phyloP scores from a whole-genome alignment of 2,797 vertebrate genomes.

The Moxostoma hubbsi region DNA sequence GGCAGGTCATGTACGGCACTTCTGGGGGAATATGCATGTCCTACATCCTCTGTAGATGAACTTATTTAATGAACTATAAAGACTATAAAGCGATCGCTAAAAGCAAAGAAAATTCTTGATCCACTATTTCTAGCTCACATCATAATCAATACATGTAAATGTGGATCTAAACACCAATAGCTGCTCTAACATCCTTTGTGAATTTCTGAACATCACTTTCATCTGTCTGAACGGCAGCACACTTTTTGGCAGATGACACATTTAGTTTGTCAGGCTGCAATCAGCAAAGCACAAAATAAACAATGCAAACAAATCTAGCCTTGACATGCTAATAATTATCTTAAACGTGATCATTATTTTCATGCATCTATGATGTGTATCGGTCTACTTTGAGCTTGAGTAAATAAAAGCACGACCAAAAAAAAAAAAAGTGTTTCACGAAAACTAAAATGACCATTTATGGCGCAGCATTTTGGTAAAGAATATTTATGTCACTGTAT shows the following conservation, averaged over 20 bases:
- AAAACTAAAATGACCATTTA: too few species aligned
- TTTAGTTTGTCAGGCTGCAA: slow-evolving; percentile 23
- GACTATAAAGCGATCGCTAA: too few species aligned
- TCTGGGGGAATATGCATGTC: too few species aligned
- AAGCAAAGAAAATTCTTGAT: too few species aligned
- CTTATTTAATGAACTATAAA: too few species aligned
- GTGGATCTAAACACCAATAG: background rate
- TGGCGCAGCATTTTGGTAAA: too few species aligned
- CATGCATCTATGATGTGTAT: slow-evolving; percentile 71
- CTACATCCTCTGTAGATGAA: too few species aligned
- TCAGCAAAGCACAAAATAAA: slow-evolving; percentile 32
- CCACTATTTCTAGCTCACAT: too few species aligned
- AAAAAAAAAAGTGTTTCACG: slow-evolving; percentile 60
- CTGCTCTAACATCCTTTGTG: background rate
- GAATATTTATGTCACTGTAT: too few species aligned
- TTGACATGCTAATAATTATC: slow-evolving; percentile 68
- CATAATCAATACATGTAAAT: too few species aligned
- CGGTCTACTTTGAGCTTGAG: slow-evolving; percentile 62
- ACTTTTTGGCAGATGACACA: background rate
- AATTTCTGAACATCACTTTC: background rate
- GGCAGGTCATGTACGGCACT: too few species aligned
- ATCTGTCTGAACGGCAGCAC: background rate
- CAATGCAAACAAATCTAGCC: background rate
- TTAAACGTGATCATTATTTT: slow-evolving; percentile 66
- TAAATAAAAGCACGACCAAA: slow-evolving; percentile 64